Conservation (phyloP, 2,888 invertebrate species). For the Pseudolycoriella hygida region DNA sequence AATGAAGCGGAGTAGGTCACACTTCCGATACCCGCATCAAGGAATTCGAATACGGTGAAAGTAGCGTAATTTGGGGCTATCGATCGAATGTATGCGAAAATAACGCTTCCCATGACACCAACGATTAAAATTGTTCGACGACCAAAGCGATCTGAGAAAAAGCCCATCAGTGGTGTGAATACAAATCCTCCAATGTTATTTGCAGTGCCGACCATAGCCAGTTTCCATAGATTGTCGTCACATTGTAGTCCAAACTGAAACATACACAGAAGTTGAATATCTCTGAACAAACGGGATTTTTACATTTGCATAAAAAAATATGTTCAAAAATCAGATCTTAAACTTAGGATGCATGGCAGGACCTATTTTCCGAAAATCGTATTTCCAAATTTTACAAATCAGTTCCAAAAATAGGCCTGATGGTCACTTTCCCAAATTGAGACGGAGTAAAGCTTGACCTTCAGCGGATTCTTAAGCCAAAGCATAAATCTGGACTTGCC, state of each 20-base stretch:
- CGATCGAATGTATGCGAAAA: slow-evolving; percentile 41
- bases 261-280: no score
- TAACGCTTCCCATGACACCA: slow-evolving; percentile 19
- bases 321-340: no score
- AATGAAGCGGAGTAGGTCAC: slow-evolving; percentile 51
- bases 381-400: no score
- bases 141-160: slow-evolving; percentile 42
- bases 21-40: slow-evolving; percentile 44
- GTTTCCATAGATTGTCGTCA: slow-evolving; percentile 36
- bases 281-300: no score
- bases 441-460: no score
- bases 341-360: no score
- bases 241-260: slow-evolving; percentile 46
- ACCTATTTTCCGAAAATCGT: no score
- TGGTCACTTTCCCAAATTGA: no score
- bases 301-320: no score
- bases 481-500: no score
- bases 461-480: no score
- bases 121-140: slow-evolving; percentile 35
- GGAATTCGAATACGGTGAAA: slow-evolving; percentile 44
- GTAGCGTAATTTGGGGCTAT: slow-evolving; percentile 44
- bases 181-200: slow-evolving; percentile 46
- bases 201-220: slow-evolving; percentile 45
- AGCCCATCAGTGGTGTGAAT: slow-evolving; percentile 42
- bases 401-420: no score